A percentile compares a stretch with the other conserved stretches of the same genome.
Evolutionary conservation across 2,113 vertebrate species (phyloP).

Genomic region (Theristicus caerulescens): DNA sequence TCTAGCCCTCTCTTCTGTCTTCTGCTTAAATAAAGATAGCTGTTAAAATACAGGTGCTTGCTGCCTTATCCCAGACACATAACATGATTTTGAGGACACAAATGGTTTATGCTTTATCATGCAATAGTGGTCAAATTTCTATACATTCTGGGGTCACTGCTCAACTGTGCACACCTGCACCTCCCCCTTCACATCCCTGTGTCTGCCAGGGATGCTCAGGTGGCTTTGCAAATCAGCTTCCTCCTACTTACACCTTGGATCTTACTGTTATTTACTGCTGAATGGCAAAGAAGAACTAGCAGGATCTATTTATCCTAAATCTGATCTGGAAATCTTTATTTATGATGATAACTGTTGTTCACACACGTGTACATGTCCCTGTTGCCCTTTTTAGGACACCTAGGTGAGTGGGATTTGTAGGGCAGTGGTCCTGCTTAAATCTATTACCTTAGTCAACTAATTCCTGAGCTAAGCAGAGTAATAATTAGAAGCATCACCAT

Average conservation of each 20-base stretch:
- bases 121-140: neutral
- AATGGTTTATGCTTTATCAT: neutral
- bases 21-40: neutral
- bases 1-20: neutral
- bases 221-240: neutral
- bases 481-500: neutral
- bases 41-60: neutral
- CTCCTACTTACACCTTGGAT: neutral
- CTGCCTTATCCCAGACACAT: neutral
- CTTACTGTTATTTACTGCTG: neutral
- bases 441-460: neutral
- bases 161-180: neutral
- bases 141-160: neutral
- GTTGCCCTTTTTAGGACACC: neutral
- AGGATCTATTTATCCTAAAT: neutral
- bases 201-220: neutral
- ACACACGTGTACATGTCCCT: fast-evolving
- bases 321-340: neutral
- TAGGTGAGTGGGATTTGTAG: neutral
- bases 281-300: neutral
- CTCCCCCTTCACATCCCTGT: neutral
- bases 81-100: neutral
- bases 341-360: neutral
- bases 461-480: neutral
- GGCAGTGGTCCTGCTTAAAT: neutral